These are phyloP conservation scores for Callosobruchus maculatus DNA, from an alignment of 2,888 invertebrate genomes.

Conservation along the genomic window DNA sequence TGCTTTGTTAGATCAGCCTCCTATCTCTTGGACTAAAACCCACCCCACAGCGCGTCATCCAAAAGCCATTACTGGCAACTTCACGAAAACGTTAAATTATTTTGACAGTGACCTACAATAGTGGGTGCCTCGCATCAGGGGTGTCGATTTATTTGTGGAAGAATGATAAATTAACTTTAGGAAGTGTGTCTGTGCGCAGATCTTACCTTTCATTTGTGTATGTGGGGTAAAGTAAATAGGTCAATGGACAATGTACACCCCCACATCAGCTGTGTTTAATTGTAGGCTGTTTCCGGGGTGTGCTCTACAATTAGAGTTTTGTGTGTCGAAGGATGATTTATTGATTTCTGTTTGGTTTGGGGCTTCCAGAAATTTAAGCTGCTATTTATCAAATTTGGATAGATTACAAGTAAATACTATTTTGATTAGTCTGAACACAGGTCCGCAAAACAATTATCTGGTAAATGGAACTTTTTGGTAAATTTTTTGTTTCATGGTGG, in stretches of 20 bases:
- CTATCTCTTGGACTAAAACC: not conserved
- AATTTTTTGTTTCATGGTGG: no score
- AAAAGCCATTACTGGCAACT: not conserved
- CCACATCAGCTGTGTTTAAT: not conserved
- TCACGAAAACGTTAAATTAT: not conserved
- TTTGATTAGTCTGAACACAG: no score
- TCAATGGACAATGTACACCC: not conserved
- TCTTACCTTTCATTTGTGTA: not conserved
- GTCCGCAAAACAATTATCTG: no score
- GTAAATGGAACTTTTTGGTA: no score
- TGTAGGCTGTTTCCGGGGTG: not conserved
- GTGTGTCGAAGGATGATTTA: not conserved
- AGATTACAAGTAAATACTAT: not conserved
- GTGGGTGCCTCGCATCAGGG: not conserved
- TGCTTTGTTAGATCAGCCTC: no score
- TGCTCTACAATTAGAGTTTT: not conserved
- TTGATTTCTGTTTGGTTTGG: not conserved
- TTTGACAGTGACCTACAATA: not conserved
- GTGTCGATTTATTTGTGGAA: not conserved
- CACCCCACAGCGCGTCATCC: not conserved
- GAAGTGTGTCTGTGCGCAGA: not conserved
- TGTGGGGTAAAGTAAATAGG: not conserved
- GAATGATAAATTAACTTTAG: not conserved
- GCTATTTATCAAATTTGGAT: not conserved
- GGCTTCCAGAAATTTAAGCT: not conserved